A percentile compares a stretch with the other conserved stretches of the same genome.
These are phyloP conservation scores for Tenualosa ilisha DNA, from an alignment of 2,797 vertebrate species.

Conservation along the genomic window DNA sequence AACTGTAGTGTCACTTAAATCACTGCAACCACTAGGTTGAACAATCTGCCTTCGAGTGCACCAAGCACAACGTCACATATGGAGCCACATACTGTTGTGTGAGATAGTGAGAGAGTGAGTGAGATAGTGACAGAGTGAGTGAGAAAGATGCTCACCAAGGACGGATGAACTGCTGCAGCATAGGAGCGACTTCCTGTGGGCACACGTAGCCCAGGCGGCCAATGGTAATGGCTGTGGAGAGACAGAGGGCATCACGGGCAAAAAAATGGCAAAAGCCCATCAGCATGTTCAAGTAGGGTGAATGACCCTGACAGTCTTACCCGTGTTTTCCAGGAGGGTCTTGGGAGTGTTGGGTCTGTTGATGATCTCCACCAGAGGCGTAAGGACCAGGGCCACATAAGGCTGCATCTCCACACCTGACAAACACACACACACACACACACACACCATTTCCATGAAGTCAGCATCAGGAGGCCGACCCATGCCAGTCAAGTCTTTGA, in stretches of 20 bases:
- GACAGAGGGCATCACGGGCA: slow-evolving; percentile 11
- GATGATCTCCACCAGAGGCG: slow-evolving; percentile 92
- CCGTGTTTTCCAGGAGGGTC: slow-evolving; percentile 92
- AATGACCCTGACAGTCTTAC: slow-evolving; percentile 58
- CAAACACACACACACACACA: neutral
- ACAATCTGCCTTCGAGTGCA: too few species aligned
- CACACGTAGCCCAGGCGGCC: slow-evolving; percentile 91
- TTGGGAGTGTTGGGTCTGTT: slow-evolving; percentile 94
- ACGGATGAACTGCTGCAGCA: slow-evolving; percentile 92
- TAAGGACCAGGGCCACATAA: slow-evolving; percentile 89
- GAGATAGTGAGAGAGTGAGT: too few species aligned
- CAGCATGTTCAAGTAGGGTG: too few species aligned
- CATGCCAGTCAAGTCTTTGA: too few species aligned
- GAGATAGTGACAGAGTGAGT: too few species aligned
- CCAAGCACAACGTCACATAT: too few species aligned
- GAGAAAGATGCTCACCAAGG: slow-evolving; percentile 80
- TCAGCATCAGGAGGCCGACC: neutral
- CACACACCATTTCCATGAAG: neutral
- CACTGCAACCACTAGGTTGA: neutral
- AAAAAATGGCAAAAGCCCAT: too few species aligned
- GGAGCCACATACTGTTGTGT: too few species aligned
- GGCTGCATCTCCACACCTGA: slow-evolving; percentile 94
- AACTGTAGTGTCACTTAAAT: too few species aligned
- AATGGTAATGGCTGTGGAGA: slow-evolving; percentile 86
- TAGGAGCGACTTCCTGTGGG: slow-evolving; percentile 91